These are phyloP conservation scores for Anomalospiza imberbis DNA, from an alignment of 2,797 vertebrate species.

Conservation along the genomic window DNA sequence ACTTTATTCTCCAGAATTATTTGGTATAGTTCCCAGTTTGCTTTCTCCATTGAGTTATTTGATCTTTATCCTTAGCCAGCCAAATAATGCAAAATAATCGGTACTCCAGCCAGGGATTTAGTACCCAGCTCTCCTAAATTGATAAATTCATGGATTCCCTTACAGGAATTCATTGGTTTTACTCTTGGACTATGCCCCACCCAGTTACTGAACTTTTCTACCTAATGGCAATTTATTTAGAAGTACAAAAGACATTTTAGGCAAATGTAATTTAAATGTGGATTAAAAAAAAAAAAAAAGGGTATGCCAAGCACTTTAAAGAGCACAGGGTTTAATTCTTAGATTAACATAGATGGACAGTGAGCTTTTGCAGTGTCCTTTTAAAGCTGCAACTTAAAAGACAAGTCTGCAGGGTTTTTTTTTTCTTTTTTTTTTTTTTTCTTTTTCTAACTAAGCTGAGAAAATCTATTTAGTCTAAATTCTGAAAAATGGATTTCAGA, in stretches of 20 bases:
- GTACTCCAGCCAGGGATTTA: neutral
- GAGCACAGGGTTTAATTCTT: neutral
- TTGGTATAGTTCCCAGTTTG: slow-evolving; percentile 23
- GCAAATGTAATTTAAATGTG: neutral
- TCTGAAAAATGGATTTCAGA: slow-evolving; percentile 33
- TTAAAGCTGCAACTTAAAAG: neutral
- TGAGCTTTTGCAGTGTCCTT: neutral
- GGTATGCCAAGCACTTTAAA: neutral
- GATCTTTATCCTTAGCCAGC: slow-evolving; percentile 22
- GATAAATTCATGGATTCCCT: slow-evolving; percentile 7
- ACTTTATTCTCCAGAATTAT: neutral
- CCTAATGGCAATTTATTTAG: neutral
- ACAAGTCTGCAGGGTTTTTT: neutral
- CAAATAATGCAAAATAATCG: slow-evolving; percentile 29
- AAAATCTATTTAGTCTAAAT: slow-evolving; percentile 49
- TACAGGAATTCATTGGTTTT: slow-evolving; percentile 3
- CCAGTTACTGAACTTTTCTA: neutral
- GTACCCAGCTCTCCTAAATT: neutral
- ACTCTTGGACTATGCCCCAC: neutral
- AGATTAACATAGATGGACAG: neutral
- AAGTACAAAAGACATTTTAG: neutral
- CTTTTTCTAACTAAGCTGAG: neutral
- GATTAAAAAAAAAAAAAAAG: neutral
- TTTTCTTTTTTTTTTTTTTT: neutral
- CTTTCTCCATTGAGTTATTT: slow-evolving; percentile 17